Evolutionary conservation across 2,113 vertebrate genomes (phyloP).

Genomic region (Mohoua ochrocephala): DNA sequence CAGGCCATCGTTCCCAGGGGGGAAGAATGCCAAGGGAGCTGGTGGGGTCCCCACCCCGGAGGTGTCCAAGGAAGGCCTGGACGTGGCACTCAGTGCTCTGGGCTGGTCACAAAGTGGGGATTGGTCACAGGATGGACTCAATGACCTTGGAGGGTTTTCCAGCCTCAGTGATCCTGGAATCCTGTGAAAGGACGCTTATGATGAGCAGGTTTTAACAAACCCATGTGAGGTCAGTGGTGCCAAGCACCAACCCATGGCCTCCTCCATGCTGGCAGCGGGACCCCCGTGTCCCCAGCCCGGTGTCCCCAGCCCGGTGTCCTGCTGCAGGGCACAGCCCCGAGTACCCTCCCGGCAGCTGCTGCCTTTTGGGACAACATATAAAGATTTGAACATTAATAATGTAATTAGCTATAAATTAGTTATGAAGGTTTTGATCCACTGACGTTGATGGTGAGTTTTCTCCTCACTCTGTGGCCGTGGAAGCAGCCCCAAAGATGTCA

Average conservation of each 20-base stretch:
- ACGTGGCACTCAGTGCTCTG: accelerated
- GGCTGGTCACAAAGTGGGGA: background rate
- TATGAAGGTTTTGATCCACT: conserved; percentile 23
- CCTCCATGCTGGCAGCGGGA: accelerated
- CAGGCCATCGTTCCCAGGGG: background rate
- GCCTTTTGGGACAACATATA: background rate
- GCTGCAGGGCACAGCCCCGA: background rate
- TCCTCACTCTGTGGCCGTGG: background rate
- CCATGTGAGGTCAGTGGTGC: accelerated
- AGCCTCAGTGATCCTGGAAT: background rate
- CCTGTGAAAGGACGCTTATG: accelerated
- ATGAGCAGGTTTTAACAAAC: background rate
- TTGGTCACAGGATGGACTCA: accelerated
- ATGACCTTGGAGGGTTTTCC: background rate
- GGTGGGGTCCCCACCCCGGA: background rate
- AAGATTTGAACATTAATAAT: background rate
- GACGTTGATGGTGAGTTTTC: background rate
- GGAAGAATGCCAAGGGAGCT: background rate
- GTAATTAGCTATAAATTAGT: conserved; percentile 52
- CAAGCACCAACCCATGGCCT: accelerated
- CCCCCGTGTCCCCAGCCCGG: accelerated
- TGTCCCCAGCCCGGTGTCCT: background rate
- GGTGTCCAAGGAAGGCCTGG: background rate
- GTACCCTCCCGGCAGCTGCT: background rate
- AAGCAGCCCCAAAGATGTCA: background rate